Evolutionary conservation across 1,140 invertebrate species (phyloP).

Genomic region (Drosophila ananassae): DNA sequence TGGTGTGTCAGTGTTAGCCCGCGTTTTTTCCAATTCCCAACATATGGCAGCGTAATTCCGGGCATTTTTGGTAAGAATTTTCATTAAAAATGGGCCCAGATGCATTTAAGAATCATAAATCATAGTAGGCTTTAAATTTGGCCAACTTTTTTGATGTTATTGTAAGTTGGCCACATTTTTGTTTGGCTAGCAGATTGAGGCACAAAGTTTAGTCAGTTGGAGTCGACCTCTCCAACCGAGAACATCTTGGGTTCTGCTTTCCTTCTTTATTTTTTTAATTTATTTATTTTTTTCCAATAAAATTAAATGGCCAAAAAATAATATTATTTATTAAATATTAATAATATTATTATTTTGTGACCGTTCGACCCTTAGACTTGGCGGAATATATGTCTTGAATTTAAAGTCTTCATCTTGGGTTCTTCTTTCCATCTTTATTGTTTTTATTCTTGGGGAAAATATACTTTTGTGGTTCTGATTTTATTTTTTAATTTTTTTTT

Average conservation of each 20-base stretch:
- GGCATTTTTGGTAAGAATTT: slow-evolving; percentile 52
- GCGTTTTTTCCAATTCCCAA: slow-evolving; percentile 58
- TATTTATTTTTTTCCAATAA: slow-evolving; percentile 12
- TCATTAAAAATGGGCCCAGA: slow-evolving; percentile 21
- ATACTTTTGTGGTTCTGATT: too few relatives aligned
- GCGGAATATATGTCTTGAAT: too few relatives aligned
- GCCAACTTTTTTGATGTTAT: not conserved
- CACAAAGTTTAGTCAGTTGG: not conserved
- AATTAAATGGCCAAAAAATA: too few relatives aligned
- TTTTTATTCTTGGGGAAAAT: too few relatives aligned
- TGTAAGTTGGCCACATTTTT: not conserved
- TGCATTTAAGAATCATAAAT: slow-evolving; percentile 5
- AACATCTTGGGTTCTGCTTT: not conserved
- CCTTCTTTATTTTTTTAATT: not conserved
- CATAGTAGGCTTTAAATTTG: not conserved
- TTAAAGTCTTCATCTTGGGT: too few relatives aligned
- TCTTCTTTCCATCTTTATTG: too few relatives aligned
- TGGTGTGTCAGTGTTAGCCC: slow-evolving; percentile 52
- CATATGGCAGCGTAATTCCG: slow-evolving; percentile 73
- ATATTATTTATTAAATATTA: not conserved
- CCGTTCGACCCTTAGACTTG: too few relatives aligned
- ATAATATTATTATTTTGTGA: too few relatives aligned
- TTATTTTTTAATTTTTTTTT: too few relatives aligned
- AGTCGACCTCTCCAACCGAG: not conserved
- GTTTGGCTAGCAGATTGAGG: not conserved